Percentiles rank a stretch among this genome's conserved stretches.
Evolutionary conservation across 1,140 invertebrate genomes (phyloP).

Genomic region (Telenomus remus): DNA sequence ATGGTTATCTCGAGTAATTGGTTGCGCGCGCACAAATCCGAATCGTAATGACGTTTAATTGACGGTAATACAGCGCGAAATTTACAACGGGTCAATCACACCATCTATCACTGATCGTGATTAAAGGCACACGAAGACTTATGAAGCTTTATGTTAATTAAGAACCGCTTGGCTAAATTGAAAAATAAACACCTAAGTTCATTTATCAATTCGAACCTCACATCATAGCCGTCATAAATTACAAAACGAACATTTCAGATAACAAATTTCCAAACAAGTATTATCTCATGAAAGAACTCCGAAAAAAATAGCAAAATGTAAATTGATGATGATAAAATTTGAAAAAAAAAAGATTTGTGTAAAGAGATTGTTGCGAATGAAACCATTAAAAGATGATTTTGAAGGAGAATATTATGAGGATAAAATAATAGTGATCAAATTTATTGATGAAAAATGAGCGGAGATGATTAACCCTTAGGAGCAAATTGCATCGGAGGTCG

Average conservation of each 20-base stretch:
- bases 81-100: conserved; percentile 48
- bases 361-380: too few relatives aligned
- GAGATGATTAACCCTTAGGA: conserved; percentile 14
- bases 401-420: neutral
- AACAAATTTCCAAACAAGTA: too few relatives aligned
- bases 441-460: conserved; percentile 5
- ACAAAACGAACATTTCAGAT: too few relatives aligned
- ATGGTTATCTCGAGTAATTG: conserved; percentile 60
- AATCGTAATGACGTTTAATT: conserved; percentile 71
- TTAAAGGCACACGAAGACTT: conserved; percentile 30
- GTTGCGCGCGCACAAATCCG: conserved; percentile 60
- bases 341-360: too few relatives aligned
- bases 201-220: too few relatives aligned
- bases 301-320: too few relatives aligned
- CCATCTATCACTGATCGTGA: conserved; percentile 36
- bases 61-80: conserved; percentile 63
- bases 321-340: too few relatives aligned
- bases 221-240: too few relatives aligned
- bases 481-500: conserved; percentile 17
- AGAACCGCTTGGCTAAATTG: conserved; percentile 43
- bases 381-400: too few relatives aligned
- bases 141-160: conserved; percentile 43
- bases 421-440: conserved; percentile 3
- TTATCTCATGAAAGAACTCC: too few relatives aligned
- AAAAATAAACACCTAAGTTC: conserved; percentile 48